A percentile compares a stretch with the other conserved stretches of the same genome.
Conservation (phyloP, 2,797 vertebrate genomes). For the Loriculus beryllinus region DNA sequence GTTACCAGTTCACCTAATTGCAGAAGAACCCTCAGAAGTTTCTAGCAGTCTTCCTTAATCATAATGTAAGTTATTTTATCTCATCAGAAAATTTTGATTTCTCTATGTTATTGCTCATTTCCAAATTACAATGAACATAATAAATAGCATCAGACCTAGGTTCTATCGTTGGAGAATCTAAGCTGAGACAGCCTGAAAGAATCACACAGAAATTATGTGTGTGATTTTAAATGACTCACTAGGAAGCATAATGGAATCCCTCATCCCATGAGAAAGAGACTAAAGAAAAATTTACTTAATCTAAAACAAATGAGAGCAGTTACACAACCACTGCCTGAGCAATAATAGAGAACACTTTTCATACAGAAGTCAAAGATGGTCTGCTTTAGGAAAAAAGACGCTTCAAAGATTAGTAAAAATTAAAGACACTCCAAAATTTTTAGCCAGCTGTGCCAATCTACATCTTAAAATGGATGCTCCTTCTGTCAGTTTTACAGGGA, state of each 20-base stretch:
- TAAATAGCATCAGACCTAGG: not conserved
- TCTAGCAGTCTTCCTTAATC: not conserved
- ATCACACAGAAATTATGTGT: not conserved
- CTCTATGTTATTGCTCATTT: not conserved
- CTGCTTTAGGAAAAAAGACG: not conserved
- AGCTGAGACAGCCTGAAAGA: not conserved
- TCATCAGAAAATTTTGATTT: not conserved
- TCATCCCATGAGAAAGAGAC: not conserved
- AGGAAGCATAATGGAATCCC: not conserved
- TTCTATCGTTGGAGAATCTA: not conserved
- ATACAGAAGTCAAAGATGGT: not conserved
- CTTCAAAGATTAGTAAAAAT: not conserved
- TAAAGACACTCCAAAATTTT: not conserved
- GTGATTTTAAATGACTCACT: not conserved
- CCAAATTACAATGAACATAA: not conserved
- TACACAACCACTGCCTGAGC: not conserved
- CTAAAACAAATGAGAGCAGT: constrained; percentile 16
- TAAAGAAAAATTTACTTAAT: constrained; percentile 18
- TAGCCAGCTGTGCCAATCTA: not conserved
- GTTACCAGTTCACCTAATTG: not conserved
- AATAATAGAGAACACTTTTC: not conserved
- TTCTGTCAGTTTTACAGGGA: not conserved
- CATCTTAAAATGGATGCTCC: not conserved
- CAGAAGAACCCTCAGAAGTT: not conserved
- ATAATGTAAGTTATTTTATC: not conserved